A percentile compares a stretch with the other conserved stretches of the same genome.
These are phyloP conservation scores for Cataglyphis albicans DNA, from an alignment of 2,888 invertebrate genomes.

Conservation along the genomic window DNA sequence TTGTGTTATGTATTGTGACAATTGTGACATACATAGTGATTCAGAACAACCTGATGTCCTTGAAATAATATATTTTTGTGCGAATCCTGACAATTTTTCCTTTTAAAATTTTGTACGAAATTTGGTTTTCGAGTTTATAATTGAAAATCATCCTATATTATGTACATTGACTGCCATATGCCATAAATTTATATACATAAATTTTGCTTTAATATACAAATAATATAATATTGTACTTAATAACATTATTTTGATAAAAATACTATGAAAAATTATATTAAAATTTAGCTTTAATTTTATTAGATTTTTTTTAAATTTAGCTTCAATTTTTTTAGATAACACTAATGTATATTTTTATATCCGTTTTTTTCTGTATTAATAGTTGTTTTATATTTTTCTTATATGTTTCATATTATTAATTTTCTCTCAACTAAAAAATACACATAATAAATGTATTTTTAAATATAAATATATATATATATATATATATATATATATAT, in stretches of 20 bases:
- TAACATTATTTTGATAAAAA: constrained; percentile 22
- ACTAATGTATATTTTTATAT: background rate
- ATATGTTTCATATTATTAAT: constrained; percentile 8
- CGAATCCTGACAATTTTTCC: no score
- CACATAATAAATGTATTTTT: background rate
- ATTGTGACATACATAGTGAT: no score
- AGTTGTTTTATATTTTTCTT: background rate
- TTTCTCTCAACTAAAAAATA: background rate
- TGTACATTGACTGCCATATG: constrained; percentile 24
- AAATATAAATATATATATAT: no score
- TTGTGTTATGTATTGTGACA: background rate
- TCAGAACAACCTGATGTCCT: no score
- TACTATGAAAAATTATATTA: background rate
- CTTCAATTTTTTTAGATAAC: background rate
- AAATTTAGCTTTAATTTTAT: background rate
- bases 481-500: constrained; percentile 30
- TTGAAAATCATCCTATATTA: background rate
- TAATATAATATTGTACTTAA: background rate
- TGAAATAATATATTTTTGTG: no score
- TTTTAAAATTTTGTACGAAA: no score
- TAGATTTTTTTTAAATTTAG: background rate
- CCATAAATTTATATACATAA: constrained; percentile 49
- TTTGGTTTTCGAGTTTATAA: no score
- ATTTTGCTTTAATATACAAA: constrained; percentile 40
- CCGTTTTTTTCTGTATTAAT: background rate